Percentiles rank a stretch among this genome's conserved stretches.
Conservation (phyloP, 2,113 vertebrate species). For the Nibea albiflora region DNA sequence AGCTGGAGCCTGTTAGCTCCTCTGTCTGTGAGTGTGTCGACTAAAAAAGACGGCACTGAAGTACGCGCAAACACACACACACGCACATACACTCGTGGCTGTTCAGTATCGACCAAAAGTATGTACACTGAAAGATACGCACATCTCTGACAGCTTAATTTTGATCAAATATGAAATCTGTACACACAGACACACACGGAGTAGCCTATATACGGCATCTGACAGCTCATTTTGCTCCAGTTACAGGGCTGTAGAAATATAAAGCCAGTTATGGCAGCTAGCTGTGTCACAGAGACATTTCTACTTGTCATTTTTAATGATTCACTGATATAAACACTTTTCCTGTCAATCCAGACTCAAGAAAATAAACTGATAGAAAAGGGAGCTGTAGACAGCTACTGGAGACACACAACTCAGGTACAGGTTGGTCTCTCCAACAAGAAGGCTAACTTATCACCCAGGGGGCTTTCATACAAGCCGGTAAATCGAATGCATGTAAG, state of each 20-base stretch:
- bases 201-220: conserved; percentile 27
- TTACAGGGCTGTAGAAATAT: conserved; percentile 44
- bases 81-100: not conserved
- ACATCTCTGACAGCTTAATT: conserved; percentile 58
- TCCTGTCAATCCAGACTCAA: conserved; percentile 13
- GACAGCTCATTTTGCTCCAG: conserved; percentile 64
- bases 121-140: conserved; percentile 12
- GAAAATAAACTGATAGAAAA: conserved; percentile 6
- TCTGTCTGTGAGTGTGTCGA: not conserved
- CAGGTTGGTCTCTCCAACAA: conserved; percentile 11
- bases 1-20: conserved; percentile 56
- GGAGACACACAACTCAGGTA: not conserved
- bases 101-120: conserved; percentile 45
- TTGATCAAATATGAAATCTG: conserved; percentile 62
- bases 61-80: not conserved
- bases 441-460: conserved; percentile 21
- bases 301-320: conserved; percentile 66
- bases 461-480: conserved; percentile 5
- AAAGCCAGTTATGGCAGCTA: conserved; percentile 48
- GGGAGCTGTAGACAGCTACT: not conserved
- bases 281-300: conserved; percentile 53
- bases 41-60: conserved; percentile 33
- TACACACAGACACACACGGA: conserved; percentile 26
- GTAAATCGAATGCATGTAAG: conserved; percentile 33
- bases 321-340: conserved; percentile 39